Evolutionary conservation across 2,888 invertebrate species (phyloP), one percentile per base, ranked within the genome.

Genomic region (Portevinia maculata): DNA sequence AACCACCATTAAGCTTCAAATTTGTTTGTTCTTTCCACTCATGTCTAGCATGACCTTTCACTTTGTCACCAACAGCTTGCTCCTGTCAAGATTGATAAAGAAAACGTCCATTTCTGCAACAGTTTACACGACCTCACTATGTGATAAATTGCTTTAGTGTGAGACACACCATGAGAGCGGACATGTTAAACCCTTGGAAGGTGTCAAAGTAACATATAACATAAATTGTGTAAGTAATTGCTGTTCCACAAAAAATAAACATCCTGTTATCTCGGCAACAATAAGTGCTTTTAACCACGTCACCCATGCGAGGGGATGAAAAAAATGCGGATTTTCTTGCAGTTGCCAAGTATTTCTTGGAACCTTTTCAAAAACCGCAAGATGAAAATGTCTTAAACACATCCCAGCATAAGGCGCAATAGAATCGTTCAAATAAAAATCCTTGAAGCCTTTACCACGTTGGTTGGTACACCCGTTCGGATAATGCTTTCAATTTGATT

Each of bases 301-400:
- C 1, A 13, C 39, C 13, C 39, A 39, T 15, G 7, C 13, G 1
- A 2, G 13, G 13, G 37, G 13, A 37, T 37, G 37, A 37, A 37
- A 37, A 37, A 6, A 32, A 32, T 7, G 28, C n/a, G n/a, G n/a
- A 32, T 8, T 32, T 32, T 8, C 0, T 32, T 9, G 13, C 37
- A n/a, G 24, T 11, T 13, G 39, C 39, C 37, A 57, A 57, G 57
- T 21, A 55, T 15, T 46, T 9, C 15, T 30, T 57, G 57, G 57
- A 57, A 24, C 15, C 6, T 17, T 57, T 57, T 57, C 57, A 41
- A 28, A 30, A 28, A 41, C 28, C 41, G 39, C 7, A 15, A 28
- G 13, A 57, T 28, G 55, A 39, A 55, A 52, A 17, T 19, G 52
- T 52, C 52, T 52, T 7, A 32, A 32, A 32, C 52, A 52, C 32